Conservation (phyloP, 2,113 vertebrate species). For the Pygathrix nemaeus region DNA sequence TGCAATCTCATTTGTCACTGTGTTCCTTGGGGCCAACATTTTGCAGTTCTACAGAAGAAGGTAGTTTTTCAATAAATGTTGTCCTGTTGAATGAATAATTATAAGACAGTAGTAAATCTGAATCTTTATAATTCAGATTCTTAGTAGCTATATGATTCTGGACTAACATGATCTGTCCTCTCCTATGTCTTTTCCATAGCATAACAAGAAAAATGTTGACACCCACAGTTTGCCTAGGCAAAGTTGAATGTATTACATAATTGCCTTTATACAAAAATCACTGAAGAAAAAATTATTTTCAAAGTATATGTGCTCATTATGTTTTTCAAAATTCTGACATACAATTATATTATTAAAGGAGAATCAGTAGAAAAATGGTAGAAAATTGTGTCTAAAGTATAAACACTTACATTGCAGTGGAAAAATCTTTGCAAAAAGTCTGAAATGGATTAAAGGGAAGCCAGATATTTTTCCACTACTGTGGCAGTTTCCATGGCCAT, state of each 20-base stretch:
- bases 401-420: not conserved
- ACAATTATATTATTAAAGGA: not conserved
- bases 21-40: not conserved
- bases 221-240: not conserved
- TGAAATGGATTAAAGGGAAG: not conserved
- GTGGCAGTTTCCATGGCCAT: not conserved
- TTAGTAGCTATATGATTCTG: not conserved
- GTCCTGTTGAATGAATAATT: constrained; percentile 28
- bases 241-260: not conserved
- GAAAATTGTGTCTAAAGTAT: not conserved
- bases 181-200: not conserved
- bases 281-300: not conserved
- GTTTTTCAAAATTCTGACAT: not conserved
- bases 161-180: not conserved
- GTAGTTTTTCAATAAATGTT: constrained; percentile 40
- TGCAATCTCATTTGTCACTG: constrained; percentile 39
- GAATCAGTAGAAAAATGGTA: not conserved
- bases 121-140: constrained; percentile 44
- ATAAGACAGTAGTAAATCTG: constrained; percentile 31
- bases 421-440: not conserved
- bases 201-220: not conserved
- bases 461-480: not conserved
- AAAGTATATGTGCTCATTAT: not conserved
- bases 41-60: not conserved
- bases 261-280: not conserved